Evolutionary conservation across 1,140 invertebrate genomes (phyloP), one percentile per base, ranked within the genome.

Genomic region (Phymorhynchus buccinoides): DNA sequence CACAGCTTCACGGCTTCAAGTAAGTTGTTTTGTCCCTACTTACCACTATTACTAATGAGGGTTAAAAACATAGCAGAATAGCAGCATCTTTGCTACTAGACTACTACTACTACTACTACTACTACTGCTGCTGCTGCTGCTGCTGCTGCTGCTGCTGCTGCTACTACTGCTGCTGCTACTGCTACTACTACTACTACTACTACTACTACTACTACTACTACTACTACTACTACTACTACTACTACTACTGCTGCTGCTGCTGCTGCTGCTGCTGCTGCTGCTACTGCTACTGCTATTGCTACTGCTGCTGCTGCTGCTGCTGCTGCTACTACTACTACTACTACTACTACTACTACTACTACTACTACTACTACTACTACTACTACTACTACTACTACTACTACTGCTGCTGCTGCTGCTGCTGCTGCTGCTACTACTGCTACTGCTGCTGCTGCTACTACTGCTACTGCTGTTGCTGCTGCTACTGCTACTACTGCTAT

Each of bases 271-370:
- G 16, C 73, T 35, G 35, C 73, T 77, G 35, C 73, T 77, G 16
- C 18, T 35, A 77, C 73, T 77, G 32, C 35, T 77, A 77, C 32
- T 77, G 35, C 32, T 77, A 35, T 35, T 77, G 35, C 73, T 77
- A 35, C 73, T 77, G 35, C 73, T 77, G 35, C 73, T n/a, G n/a
- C 62, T 66, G n/a, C 62, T 66, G 18, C 62, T 66, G n/a, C 62
- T 66, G n/a, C 62, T 66, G n/a, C 62, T 77, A 77, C 73, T 77
- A 77, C 73, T 77, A 35, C 73, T 77, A 35, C 73, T 77, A 35
- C 73, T 77, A 35, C 73, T 77, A 77, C 73, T 77, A 77, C 73
- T 77, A 77, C 73, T 77, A 77, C 35, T 35, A 77, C 73, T 77
- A 77, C 73, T 77, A 77, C 73, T 77, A 77, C 73, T 77, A 35